Evolutionary conservation across 2,113 vertebrate species (phyloP), one percentile per base, ranked within the genome.

Genomic region (Triplophysa rosa): DNA sequence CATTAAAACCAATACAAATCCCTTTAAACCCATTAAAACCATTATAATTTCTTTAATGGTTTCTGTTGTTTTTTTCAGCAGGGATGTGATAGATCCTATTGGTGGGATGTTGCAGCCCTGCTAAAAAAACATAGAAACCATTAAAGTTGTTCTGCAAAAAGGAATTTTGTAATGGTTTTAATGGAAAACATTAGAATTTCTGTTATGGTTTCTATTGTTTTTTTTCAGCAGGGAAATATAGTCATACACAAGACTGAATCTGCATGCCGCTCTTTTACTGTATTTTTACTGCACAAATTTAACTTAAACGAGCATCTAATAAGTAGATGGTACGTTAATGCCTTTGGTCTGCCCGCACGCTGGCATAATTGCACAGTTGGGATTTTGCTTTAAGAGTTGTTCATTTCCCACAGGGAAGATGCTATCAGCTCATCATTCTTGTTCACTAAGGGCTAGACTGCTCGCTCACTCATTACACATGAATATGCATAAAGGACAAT

Each of bases 201-300:
- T 37, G 33, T 37, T 7, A 37, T 37, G 33, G 33, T 7, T 37
- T 33, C 33, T 37, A 37, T 7, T 6, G 0, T 37, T 37, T 1
- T 37, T 33, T 33, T 33, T 6, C 29, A 37, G 33, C 33, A 37
- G 33, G 33, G 5, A 19, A 80, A 86, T 85, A 87, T 89, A 83
- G 86, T 87, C 65, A 82, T 67, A 87, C 85, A 78, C 86, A 40
- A 21, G 90, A 91, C 89, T 86, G 81, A 79, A 87, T 89, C 80
- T 87, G 61, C 49, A 56, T 82, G 52, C 3, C 16, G 4, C 40
- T 66, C 14, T 65, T 62, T 77, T 16, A 19, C 47, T 40, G 9
- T 78, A 19, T 54, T 70, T 26, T 54, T 42, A 37, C 61, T 2
- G 12, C 73, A 78, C 64, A 69, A 45, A 56, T 24, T 74, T 71